Conservation (phyloP, 1,140 invertebrate species). For the Xylocopa sonorina region DNA sequence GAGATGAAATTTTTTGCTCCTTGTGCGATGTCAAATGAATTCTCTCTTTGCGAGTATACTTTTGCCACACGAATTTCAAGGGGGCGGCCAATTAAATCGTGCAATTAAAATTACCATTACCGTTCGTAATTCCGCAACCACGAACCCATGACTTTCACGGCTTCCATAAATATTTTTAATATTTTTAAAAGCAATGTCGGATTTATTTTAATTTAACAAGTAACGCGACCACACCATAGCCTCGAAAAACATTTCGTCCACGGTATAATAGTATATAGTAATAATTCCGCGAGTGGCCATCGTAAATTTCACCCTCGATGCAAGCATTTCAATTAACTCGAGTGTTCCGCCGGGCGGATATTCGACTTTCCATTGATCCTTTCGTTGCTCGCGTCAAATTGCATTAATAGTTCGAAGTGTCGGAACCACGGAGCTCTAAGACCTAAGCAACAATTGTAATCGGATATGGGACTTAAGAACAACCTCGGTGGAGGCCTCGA, state of each 20-base stretch:
- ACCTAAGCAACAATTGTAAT: constrained; percentile 34
- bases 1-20: no score
- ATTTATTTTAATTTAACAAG: no score
- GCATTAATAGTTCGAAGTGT: constrained; percentile 24
- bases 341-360: neutral
- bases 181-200: no score
- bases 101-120: neutral
- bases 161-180: no score
- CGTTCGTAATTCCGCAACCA: no score
- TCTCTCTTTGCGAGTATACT: no score
- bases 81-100: no score
- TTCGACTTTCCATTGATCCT: constrained; percentile 2
- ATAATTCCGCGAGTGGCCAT: neutral
- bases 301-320: neutral
- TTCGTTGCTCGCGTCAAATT: neutral
- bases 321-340: neutral
- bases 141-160: no score
- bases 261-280: neutral
- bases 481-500: neutral
- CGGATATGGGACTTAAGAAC: constrained; percentile 33
- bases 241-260: no score
- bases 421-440: neutral
- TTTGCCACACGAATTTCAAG: no score
- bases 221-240: no score
- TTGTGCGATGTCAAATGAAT: no score